Percentiles rank a stretch among this genome's conserved stretches.
These are phyloP conservation scores for Volucella inanis DNA, from an alignment of 2,888 invertebrate genomes.

Conservation along the genomic window DNA sequence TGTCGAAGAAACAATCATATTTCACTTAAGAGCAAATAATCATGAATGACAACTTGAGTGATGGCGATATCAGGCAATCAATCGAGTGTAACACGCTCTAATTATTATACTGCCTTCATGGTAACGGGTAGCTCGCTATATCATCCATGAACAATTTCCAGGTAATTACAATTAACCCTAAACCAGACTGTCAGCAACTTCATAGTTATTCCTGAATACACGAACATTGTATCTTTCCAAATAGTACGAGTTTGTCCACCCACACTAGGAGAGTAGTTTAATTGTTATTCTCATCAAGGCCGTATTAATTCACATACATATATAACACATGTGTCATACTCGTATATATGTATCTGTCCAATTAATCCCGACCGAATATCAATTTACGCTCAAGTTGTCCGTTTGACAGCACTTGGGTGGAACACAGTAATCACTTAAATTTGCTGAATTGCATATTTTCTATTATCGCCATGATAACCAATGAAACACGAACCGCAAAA, in stretches of 20 bases:
- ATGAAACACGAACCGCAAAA: slow-evolving; percentile 38
- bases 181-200: background rate
- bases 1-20: too few species aligned
- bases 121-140: too few species aligned
- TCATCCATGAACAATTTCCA: too few species aligned
- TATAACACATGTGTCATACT: too few species aligned
- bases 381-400: slow-evolving; percentile 38
- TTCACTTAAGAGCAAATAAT: too few species aligned
- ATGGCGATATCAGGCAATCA: too few species aligned
- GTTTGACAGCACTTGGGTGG: slow-evolving; percentile 42
- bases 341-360: slow-evolving; percentile 30
- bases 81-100: too few species aligned
- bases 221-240: background rate
- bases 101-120: too few species aligned
- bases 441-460: slow-evolving; percentile 61
- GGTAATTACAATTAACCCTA: slow-evolving; percentile 7
- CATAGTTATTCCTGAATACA: background rate
- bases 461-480: slow-evolving; percentile 35
- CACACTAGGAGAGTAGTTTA: background rate
- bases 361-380: slow-evolving; percentile 37
- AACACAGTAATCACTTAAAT: slow-evolving; percentile 59
- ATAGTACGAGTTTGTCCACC: too few species aligned
- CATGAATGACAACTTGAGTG: too few species aligned
- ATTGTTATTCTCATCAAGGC: background rate
- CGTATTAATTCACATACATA: background rate